Evolutionary conservation across 1,140 invertebrate genomes (phyloP), one percentile per base, ranked within the genome.

Genomic region (Dinoponera quadriceps): DNA sequence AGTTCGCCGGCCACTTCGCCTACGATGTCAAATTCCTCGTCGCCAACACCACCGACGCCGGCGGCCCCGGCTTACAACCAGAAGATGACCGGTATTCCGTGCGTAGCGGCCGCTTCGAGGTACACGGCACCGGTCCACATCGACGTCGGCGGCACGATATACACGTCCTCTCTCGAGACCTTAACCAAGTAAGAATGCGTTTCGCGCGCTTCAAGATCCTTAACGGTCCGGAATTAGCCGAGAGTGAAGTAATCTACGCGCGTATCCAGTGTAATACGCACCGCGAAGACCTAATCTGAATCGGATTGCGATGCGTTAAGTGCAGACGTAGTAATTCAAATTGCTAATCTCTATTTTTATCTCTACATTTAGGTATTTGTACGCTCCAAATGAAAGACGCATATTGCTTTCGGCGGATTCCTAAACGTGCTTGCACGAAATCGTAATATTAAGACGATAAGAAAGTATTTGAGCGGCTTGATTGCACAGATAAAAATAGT

Each of bases 41-140:
- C 96, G 38, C 96, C 96, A 33, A 96, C 96, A 57, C 96, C 95
- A 77, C 94, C 94, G 63, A 94, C 95, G 77, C 93, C 95, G 55
- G 92, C 93, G 68, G 92, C 94, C 66, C 93, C 94, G 69, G 91
- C 93, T 51, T 96, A 95, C 92, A 96, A 96, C 88, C 94, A 95
- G 89, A 96, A 96, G 92, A 97, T 97, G 90, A 96, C 96, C 14
- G 98, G 98, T 44, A 98, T 99, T 69, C 98, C 98, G 0, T 98
- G 97, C 86, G 98, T 99, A 11, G 98, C 98, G 0, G 97, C 97
- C 0, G 98, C 98, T 1, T 98, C 98, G 22, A 96, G 97, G 54
- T 98, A 98, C 92, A 98, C 98, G 18, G 98, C 98, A 0, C 98
- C 98, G 0, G 98, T 99, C 0, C 98, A 99, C 93, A 99, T 99